Evolutionary conservation across 2,888 invertebrate genomes (phyloP).

Genomic region (Criorhina ranunculi): DNA sequence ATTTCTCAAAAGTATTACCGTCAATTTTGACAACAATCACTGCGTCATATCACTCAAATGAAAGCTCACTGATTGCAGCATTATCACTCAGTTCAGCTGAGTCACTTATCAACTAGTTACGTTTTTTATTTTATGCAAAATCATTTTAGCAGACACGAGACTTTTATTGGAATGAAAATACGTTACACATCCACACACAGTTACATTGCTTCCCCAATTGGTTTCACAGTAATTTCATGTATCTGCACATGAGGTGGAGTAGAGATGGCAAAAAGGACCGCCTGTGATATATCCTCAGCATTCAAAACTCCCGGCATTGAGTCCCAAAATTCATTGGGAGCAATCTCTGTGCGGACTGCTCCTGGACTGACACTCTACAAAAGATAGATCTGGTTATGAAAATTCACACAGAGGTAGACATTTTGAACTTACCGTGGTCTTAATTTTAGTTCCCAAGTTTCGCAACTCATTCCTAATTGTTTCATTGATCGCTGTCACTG

Average conservation of each 20-base stretch:
- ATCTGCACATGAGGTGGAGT: conserved; percentile 82
- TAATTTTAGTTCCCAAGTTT: conserved; percentile 80
- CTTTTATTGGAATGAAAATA: too few relatives aligned
- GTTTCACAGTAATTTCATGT: conserved; percentile 82
- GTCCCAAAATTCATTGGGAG: conserved; percentile 79
- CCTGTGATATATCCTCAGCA: conserved; percentile 81
- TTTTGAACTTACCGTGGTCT: conserved; percentile 81
- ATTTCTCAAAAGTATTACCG: too few relatives aligned
- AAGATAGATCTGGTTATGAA: too few relatives aligned
- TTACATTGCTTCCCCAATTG: conserved; percentile 80
- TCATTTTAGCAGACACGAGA: too few relatives aligned
- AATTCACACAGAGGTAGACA: too few relatives aligned
- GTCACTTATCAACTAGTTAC: too few relatives aligned
- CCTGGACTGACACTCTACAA: conserved; percentile 27
- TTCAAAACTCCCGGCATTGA: conserved; percentile 80
- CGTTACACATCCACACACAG: too few relatives aligned
- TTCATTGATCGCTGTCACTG: conserved; percentile 83
- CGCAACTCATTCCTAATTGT: conserved; percentile 83
- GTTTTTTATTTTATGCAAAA: too few relatives aligned
- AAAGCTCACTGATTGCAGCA: too few relatives aligned
- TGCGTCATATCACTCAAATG: too few relatives aligned
- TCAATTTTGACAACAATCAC: too few relatives aligned
- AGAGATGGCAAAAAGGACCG: conserved; percentile 81
- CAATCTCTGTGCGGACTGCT: conserved; percentile 77
- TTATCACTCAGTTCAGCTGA: too few relatives aligned